Percentiles rank a stretch among this genome's conserved stretches.
Evolutionary conservation across 23 tunicate species (phyloP).

Genomic region (Halocynthia aurantium): DNA sequence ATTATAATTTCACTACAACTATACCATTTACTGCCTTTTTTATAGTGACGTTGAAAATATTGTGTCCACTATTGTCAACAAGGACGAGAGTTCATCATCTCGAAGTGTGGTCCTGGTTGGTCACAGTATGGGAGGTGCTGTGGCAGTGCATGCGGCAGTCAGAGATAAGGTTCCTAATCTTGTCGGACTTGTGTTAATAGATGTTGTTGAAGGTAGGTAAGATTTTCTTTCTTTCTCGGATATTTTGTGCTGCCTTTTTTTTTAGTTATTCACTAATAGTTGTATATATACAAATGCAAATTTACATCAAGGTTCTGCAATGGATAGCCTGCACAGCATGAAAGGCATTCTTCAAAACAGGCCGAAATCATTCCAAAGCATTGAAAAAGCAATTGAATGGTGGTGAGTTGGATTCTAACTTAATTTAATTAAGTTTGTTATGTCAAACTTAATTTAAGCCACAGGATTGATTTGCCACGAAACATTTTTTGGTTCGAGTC

Average conservation of each 20-base stretch:
- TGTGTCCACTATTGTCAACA: neutral
- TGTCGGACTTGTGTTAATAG: constrained; percentile 73
- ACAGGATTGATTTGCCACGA: neutral
- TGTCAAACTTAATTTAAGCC: neutral
- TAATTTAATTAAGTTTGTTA: neutral
- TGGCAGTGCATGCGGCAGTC: constrained; percentile 72
- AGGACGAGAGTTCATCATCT: neutral
- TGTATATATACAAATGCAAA: neutral
- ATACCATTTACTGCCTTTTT: no score
- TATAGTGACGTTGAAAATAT: neutral
- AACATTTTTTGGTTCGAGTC: neutral
- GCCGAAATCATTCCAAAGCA: constrained; percentile 45
- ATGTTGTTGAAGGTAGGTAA: constrained; percentile 85
- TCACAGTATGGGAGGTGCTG: constrained; percentile 95
- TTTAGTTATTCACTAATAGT: neutral
- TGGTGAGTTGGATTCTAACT: constrained; percentile 37
- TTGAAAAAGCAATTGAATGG: constrained; percentile 92
- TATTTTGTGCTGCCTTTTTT: no score
- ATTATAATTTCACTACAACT: no score
- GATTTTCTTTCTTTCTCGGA: no score
- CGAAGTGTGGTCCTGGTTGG: constrained; percentile 65
- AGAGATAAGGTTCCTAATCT: constrained; percentile 32
- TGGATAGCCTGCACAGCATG: constrained; percentile 73
- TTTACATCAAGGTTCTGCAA: constrained; percentile 50
- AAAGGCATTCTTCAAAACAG: constrained; percentile 46